Evolutionary conservation across 2,113 vertebrate species (phyloP), one percentile per base, ranked within the genome.

Genomic region (Neomonachus schauinslandi): DNA sequence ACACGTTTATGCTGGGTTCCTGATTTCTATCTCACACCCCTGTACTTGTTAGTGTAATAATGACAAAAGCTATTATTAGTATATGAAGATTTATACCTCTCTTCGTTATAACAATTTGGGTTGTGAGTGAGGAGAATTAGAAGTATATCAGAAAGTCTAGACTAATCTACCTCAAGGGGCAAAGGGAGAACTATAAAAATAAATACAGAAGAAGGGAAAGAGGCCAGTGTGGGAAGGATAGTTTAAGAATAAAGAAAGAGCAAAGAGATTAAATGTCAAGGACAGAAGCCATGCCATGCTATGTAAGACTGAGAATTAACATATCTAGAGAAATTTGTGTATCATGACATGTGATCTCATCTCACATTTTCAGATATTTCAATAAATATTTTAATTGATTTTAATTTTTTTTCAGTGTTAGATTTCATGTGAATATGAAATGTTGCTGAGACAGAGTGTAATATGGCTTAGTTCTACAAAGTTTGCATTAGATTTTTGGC

Each of bases 141-240:
- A 85, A 79, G 51, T 55, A 61, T 63, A 94, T 93, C 67, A 88
- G 39, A 95, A 91, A 97, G 69, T 93, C 77, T 91, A n/a, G 14
- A 61, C 51, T 59, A 80, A 61, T 95, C 93, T 67, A 31, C 5
- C 14, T 79, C 26, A 93, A 93, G 74, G 15, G 53, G 5, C 36
- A 96, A 51, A 84, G 4, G 1, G 53, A 85, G 18, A 89, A 33
- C 53, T 89, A 69, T 71, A 82, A 71, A 93, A 71, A 61, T n/a
- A 92, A 86, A 80, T 12, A 93, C 10, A 55, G 15, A 31, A 61
- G 4, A 89, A 89, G 15, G 49, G 10, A 91, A 61, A 26, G 16
- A 83, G 46, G 9, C 28, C n/a, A 28, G 83, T 51, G 15, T 33
- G 13, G 4, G 13, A 26, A 46, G 16, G 59, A 42, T 28, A 39